A percentile compares a stretch with the other conserved stretches of the same genome.
Conservation (phyloP, 2,113 vertebrate species). For the Mesitornis unicolor region DNA sequence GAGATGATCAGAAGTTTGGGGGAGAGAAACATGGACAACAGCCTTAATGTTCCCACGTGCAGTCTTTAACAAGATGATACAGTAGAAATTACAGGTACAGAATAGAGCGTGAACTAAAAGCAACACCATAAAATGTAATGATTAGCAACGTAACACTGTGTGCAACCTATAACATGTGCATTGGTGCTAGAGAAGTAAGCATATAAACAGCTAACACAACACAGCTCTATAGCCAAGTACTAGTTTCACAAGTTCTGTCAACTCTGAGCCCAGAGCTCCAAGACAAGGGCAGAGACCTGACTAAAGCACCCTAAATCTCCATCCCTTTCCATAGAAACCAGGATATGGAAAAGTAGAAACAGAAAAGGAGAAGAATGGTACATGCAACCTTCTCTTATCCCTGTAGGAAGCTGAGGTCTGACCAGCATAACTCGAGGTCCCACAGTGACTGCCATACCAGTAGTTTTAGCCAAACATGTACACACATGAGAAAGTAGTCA, state of each 20-base stretch:
- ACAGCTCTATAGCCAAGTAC: background rate
- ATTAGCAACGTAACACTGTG: fast-evolving
- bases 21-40: background rate
- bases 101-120: background rate
- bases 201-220: too few relatives aligned
- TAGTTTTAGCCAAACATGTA: background rate
- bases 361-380: background rate
- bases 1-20: background rate
- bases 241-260: background rate
- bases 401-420: background rate
- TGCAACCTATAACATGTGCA: fast-evolving
- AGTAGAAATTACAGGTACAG: background rate
- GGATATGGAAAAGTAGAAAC: background rate
- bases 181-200: background rate
- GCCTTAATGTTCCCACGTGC: background rate
- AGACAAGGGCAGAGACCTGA: background rate
- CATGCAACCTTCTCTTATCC: background rate
- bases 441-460: background rate
- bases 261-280: background rate
- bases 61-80: background rate
- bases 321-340: background rate
- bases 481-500: background rate
- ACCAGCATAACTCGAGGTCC: background rate
- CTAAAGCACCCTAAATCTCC: background rate
- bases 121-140: background rate